Conservation (phyloP, 2,888 invertebrate species). For the Chrysolina americana region DNA sequence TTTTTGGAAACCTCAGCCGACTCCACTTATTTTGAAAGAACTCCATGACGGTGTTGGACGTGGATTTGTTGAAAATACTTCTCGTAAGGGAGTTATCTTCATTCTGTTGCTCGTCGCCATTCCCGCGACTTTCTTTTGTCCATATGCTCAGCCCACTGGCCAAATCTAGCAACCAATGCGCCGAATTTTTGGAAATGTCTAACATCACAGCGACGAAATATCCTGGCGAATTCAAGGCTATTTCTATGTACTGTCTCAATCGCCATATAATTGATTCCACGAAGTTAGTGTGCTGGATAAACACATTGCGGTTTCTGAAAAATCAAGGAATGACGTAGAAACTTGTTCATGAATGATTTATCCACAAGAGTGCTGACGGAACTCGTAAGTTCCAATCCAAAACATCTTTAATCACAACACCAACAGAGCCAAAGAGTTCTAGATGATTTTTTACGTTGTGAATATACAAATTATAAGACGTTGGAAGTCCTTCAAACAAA, state of each 20-base stretch:
- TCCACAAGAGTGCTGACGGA: too few relatives aligned
- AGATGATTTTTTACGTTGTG: too few relatives aligned
- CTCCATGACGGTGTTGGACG: slow-evolving; percentile 1
- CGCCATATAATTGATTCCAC: slow-evolving; percentile 82
- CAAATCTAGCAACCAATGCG: slow-evolving; percentile 51
- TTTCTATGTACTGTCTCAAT: slow-evolving; percentile 77
- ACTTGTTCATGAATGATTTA: too few relatives aligned
- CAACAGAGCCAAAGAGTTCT: too few relatives aligned
- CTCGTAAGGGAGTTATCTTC: neutral
- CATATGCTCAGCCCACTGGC: slow-evolving; percentile 30
- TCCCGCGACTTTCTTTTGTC: slow-evolving; percentile 8
- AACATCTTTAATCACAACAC: too few relatives aligned
- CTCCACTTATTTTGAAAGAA: slow-evolving; percentile 24
- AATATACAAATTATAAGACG: too few relatives aligned
- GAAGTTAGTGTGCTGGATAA: slow-evolving; percentile 85
- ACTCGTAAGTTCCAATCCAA: too few relatives aligned
- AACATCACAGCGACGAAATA: slow-evolving; percentile 72
- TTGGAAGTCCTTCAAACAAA: too few relatives aligned
- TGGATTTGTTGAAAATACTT: neutral
- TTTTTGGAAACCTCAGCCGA: slow-evolving; percentile 18
- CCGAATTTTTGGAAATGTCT: slow-evolving; percentile 70
- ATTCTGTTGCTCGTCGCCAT: neutral
- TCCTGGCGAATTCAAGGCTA: slow-evolving; percentile 74
- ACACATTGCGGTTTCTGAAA: slow-evolving; percentile 70
- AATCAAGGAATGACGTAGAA: neutral